Conservation (phyloP, 2,113 vertebrate genomes). For the Muscicapa adusta region DNA sequence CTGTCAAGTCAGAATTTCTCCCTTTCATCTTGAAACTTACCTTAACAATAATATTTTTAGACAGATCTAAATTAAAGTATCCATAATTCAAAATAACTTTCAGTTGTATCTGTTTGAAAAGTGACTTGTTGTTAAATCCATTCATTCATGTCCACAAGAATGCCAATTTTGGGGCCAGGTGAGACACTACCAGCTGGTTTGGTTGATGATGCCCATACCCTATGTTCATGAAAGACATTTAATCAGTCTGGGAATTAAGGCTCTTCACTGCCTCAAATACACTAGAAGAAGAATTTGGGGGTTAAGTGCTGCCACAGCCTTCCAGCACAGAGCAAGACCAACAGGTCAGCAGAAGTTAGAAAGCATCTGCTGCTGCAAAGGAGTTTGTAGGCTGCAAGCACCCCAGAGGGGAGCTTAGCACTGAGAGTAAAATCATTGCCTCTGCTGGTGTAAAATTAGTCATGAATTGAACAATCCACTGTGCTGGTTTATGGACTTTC, state of each 20-base stretch:
- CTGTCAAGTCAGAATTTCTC: neutral
- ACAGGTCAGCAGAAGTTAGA: neutral
- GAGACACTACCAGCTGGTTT: neutral
- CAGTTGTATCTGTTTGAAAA: neutral
- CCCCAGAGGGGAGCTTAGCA: neutral
- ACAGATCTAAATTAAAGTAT: neutral
- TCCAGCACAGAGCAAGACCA: neutral
- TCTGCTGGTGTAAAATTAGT: neutral
- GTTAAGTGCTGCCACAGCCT: neutral
- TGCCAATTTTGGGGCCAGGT: neutral
- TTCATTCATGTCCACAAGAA: neutral
- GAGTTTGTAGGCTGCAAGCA: neutral
- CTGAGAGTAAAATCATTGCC: neutral
- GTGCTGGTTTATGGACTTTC: neutral
- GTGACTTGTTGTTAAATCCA: neutral
- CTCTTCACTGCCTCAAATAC: neutral
- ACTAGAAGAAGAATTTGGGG: neutral
- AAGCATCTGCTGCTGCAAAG: neutral
- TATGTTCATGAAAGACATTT: neutral
- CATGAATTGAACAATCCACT: neutral
- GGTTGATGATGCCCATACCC: neutral
- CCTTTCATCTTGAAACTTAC: neutral
- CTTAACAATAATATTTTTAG: neutral
- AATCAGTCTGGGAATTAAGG: neutral
- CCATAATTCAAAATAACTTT: neutral